Evolutionary conservation across 2,888 invertebrate genomes (phyloP).

Genomic region (Noctua janthina): DNA sequence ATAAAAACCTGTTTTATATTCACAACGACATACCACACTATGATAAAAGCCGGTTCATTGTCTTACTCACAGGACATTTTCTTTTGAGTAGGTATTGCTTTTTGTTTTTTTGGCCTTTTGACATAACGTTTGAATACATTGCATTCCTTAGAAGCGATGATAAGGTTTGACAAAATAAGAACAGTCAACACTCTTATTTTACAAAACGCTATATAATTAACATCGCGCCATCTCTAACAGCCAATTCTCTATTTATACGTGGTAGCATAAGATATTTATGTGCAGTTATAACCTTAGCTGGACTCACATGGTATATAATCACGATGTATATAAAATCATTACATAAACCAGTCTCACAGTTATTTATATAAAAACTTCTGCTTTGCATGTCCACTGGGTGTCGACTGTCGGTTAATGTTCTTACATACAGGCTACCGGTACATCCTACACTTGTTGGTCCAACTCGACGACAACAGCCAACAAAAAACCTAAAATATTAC

Average conservation of each 20-base stretch:
- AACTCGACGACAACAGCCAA: background rate
- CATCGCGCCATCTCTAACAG: background rate
- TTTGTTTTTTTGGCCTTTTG: conserved; percentile 35
- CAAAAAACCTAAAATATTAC: conserved; percentile 33
- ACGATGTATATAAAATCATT: conserved; percentile 55
- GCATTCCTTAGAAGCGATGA: background rate
- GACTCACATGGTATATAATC: conserved; percentile 42
- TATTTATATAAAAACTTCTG: conserved; percentile 72
- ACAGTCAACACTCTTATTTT: background rate
- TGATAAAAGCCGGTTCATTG: conserved; percentile 61
- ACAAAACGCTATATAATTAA: background rate
- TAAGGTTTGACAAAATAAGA: background rate
- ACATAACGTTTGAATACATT: background rate
- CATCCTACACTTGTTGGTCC: conserved; percentile 49
- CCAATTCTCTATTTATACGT: background rate
- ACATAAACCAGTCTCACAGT: conserved; percentile 72
- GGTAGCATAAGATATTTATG: conserved; percentile 27
- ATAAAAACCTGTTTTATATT: conserved; percentile 57
- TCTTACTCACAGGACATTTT: conserved; percentile 56
- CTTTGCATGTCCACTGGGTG: conserved; percentile 70
- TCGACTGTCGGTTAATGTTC: conserved; percentile 56
- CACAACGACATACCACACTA: conserved; percentile 44
- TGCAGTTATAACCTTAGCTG: conserved; percentile 50
- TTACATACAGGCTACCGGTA: conserved; percentile 60
- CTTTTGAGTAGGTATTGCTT: conserved; percentile 32